Evolutionary conservation across 2,888 invertebrate species (phyloP).

Genomic region (Alcis repandata): DNA sequence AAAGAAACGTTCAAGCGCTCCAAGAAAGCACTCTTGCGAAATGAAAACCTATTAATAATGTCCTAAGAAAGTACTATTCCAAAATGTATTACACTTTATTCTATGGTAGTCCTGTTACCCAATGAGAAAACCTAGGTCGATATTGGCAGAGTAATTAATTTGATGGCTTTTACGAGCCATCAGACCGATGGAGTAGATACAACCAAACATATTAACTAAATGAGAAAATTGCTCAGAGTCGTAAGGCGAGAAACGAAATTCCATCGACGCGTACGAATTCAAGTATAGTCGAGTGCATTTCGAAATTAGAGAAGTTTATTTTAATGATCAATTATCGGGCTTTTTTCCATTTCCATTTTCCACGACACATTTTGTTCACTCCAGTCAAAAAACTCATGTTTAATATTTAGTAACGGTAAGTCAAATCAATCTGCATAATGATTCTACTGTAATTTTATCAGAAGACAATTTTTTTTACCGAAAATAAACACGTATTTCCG

Average conservation of each 20-base stretch:
- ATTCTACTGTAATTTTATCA: constrained; percentile 24
- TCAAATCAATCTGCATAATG: not conserved
- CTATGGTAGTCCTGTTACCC: constrained; percentile 5
- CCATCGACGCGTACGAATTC: not conserved
- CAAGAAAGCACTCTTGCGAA: constrained; percentile 24
- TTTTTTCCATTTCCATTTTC: not conserved
- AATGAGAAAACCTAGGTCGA: constrained; percentile 12
- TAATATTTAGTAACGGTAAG: not conserved
- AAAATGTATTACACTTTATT: constrained; percentile 3
- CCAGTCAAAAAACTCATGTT: not conserved
- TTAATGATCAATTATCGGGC: not conserved
- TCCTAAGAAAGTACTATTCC: constrained; percentile 11
- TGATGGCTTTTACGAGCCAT: constrained; percentile 44
- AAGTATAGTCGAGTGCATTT: not conserved
- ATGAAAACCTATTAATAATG: not conserved
- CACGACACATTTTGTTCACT: not conserved
- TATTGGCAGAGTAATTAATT: constrained; percentile 47
- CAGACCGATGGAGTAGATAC: constrained; percentile 18
- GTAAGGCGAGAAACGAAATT: constrained; percentile 4
- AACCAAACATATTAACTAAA: constrained; percentile 42
- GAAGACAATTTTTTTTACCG: constrained; percentile 34
- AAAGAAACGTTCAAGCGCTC: too few species aligned
- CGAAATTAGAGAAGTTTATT: not conserved
- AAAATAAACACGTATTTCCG: constrained; percentile 43
- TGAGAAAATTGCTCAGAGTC: constrained; percentile 23